A percentile compares a stretch with the other conserved stretches of the same genome.
These are phyloP conservation scores for Apodemia hepburni DNA, from an alignment of 2,888 invertebrate genomes.

Conservation along the genomic window DNA sequence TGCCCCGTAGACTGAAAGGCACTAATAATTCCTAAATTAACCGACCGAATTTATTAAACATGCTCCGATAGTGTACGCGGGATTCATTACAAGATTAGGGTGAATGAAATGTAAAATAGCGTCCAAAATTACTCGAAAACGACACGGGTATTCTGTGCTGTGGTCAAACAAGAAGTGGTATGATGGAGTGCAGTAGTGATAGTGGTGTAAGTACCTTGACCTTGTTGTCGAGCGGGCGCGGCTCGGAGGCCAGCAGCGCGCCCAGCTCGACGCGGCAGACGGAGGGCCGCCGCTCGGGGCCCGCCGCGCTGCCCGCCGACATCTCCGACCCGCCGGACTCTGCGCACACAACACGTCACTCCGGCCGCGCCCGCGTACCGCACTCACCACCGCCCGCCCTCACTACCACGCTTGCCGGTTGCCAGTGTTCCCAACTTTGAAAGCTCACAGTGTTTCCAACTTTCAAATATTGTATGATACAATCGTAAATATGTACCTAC, in stretches of 20 bases:
- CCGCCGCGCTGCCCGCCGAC: conserved; percentile 60
- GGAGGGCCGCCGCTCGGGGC: conserved; percentile 53
- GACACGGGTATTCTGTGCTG: neutral
- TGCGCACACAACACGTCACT: conserved; percentile 43
- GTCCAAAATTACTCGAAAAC: too few species aligned
- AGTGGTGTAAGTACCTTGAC: conserved; percentile 80
- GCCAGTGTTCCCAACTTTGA: too few species aligned
- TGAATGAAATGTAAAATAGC: too few species aligned
- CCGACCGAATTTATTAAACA: too few species aligned
- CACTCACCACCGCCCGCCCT: conserved; percentile 40
- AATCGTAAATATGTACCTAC: too few species aligned
- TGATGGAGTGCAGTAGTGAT: neutral
- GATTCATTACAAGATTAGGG: too few species aligned
- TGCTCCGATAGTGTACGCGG: too few species aligned
- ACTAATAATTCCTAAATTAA: too few species aligned
- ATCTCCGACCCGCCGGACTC: conserved; percentile 68
- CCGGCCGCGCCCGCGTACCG: conserved; percentile 37
- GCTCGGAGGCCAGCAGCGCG: conserved; percentile 82
- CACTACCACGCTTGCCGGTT: too few species aligned
- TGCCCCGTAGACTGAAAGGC: too few species aligned
- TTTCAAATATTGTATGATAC: too few species aligned
- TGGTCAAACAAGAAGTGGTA: neutral
- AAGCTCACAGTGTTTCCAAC: too few species aligned
- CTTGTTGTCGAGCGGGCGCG: conserved; percentile 85
- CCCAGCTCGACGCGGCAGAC: conserved; percentile 82